A percentile compares a stretch with the other conserved stretches of the same genome.
phyloP scores from a whole-genome alignment of 2,797 vertebrate genomes.

The Darevskia mixta region DNA sequence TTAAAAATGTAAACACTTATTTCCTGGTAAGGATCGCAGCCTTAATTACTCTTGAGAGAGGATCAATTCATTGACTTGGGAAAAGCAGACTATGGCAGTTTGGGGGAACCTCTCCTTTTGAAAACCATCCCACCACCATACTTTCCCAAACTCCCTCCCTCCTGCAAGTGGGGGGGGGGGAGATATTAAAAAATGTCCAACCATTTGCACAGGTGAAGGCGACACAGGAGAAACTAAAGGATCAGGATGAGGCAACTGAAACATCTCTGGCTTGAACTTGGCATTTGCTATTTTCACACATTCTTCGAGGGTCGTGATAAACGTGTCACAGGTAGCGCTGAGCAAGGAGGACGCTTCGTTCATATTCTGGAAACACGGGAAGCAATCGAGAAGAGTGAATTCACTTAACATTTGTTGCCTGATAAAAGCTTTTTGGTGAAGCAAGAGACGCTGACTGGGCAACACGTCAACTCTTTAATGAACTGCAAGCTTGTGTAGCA shows the following conservation, averaged over 20 bases:
- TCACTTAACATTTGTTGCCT: not conserved
- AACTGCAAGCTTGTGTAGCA: not conserved
- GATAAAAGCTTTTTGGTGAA: not conserved
- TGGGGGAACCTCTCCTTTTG: not conserved
- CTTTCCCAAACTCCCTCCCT: not conserved
- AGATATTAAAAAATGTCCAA: slow-evolving; percentile 73
- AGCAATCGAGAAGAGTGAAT: slow-evolving; percentile 26
- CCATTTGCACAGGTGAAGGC: slow-evolving; percentile 89
- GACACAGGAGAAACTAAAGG: slow-evolving; percentile 87
- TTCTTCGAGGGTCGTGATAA: slow-evolving; percentile 95
- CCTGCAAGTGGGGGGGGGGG: not conserved
- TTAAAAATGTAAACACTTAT: not conserved
- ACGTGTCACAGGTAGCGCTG: slow-evolving; percentile 95
- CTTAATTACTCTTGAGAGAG: not conserved
- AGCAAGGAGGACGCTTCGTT: slow-evolving; percentile 93
- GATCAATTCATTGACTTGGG: not conserved
- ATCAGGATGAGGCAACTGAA: slow-evolving; percentile 84
- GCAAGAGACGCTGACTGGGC: not conserved
- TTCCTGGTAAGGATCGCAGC: not conserved
- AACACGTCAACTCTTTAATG: not conserved
- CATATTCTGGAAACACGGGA: slow-evolving; percentile 83
- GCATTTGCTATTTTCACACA: slow-evolving; percentile 96
- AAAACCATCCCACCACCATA: not conserved
- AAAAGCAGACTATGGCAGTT: not conserved
- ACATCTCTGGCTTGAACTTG: slow-evolving; percentile 93